Evolutionary conservation across 2,888 invertebrate genomes (phyloP).

Genomic region (Troides aeacus): DNA sequence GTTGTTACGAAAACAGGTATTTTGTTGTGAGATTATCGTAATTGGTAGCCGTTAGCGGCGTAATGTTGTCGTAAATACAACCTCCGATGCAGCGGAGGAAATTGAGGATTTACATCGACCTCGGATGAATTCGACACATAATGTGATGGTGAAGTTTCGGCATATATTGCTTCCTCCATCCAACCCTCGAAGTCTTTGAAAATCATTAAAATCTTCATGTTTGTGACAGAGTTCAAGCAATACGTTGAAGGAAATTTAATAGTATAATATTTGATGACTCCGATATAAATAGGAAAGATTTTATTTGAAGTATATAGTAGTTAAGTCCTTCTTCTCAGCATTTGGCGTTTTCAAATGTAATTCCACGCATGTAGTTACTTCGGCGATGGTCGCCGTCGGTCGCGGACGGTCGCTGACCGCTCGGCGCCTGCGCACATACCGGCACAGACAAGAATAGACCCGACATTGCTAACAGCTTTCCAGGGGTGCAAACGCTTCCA

Average conservation of each 20-base stretch:
- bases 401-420: conserved; percentile 50
- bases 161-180: too few relatives aligned
- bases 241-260: too few relatives aligned
- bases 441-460: conserved; percentile 46
- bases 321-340: background rate
- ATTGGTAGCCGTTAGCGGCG: conserved; percentile 11
- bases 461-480: conserved; percentile 26
- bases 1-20: conserved; percentile 22
- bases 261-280: background rate
- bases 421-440: conserved; percentile 53
- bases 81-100: conserved; percentile 7
- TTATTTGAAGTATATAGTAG: too few relatives aligned
- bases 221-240: too few relatives aligned
- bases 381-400: conserved; percentile 14
- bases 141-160: too few relatives aligned
- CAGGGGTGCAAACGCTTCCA: conserved; percentile 14
- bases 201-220: too few relatives aligned
- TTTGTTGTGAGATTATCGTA: conserved; percentile 26
- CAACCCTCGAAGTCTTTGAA: too few relatives aligned
- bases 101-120: conserved; percentile 17
- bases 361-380: conserved; percentile 1
- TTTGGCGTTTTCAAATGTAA: conserved; percentile 2
- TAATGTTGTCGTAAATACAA: conserved; percentile 25
- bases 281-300: too few relatives aligned
- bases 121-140: background rate